Evolutionary conservation across 2,797 vertebrate genomes (phyloP), one percentile per base, ranked within the genome.

Genomic region (Myotis planiceps): DNA sequence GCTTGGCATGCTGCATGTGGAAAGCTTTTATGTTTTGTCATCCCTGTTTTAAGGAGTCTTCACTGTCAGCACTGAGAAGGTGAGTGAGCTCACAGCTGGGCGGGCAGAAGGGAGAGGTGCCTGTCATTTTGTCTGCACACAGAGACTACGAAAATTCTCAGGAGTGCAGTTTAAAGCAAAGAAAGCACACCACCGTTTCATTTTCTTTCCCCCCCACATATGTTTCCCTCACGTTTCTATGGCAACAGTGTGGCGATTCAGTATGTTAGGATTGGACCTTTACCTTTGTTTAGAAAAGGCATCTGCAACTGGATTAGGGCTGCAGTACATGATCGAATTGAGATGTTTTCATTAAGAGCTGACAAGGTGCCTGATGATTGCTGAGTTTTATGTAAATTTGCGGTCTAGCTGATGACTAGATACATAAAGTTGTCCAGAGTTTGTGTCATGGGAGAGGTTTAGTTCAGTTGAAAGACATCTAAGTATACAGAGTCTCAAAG

Each of bases 41-140:
- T 97, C 94, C 83, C 94, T 97, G 27, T 97, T 97, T 97, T 92
- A 96, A 93, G 79, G 80, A 97, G 96, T 96, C 13, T 0, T 97
- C 51, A 18, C 92, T 98, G 97, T 98, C 96, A 97, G 95, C 5
- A 0, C 74, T 86, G 95, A 97, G 96, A 96, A 98, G 96, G 97
- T 97, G 97, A 90, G 96, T 85, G 97, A 98, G 96, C 98, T 96
- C 80, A 95, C 97, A 98, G 98, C 60, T 98, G 98, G 97, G 97
- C 98, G 97, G 98, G 98, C 97, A 98, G 86, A 97, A 68, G 95
- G 96, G 95, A 98, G 97, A 97, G 97, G 94, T 97, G 95, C 0
- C 0, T 92, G 84, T 96, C 98, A 74, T 74, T 96, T 98, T 98
- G 98, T 97, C 98, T 98, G 96, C 37, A 42, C 88, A 94, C 76